phyloP scores from a whole-genome alignment of 2,888 invertebrate species.

The Apotomis capreana region DNA sequence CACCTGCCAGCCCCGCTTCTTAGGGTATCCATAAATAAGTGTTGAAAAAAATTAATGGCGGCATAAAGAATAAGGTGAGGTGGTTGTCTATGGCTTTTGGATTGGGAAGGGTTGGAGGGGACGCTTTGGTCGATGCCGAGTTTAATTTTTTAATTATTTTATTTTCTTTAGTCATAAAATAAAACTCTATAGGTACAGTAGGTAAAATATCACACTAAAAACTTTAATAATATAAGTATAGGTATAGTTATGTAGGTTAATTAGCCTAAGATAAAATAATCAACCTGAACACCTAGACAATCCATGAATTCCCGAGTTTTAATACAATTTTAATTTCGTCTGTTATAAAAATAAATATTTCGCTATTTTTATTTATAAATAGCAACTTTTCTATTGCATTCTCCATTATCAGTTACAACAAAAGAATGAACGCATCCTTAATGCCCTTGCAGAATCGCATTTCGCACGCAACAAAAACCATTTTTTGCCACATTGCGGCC shows the following conservation, averaged over 20 bases:
- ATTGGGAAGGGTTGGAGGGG: constrained; percentile 37
- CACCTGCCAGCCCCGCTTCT: constrained; percentile 76
- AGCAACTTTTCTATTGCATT: constrained; percentile 47
- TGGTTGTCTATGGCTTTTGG: constrained; percentile 63
- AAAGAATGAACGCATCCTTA: constrained; percentile 63
- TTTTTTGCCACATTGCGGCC: constrained; percentile 74
- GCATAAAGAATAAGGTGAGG: constrained; percentile 76
- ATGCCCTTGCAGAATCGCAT: constrained; percentile 70
- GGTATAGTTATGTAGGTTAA: not conserved
- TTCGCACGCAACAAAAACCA: constrained; percentile 67
- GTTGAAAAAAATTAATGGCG: constrained; percentile 73
- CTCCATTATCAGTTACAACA: constrained; percentile 64
- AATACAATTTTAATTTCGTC: too few relatives aligned
- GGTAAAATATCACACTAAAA: not conserved
- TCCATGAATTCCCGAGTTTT: not conserved
- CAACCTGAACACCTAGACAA: too few relatives aligned
- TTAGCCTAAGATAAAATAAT: too few relatives aligned
- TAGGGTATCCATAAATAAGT: constrained; percentile 75
- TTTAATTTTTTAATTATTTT: constrained; percentile 7
- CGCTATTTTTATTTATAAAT: constrained; percentile 1
- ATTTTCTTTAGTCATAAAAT: not conserved
- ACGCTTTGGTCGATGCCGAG: constrained; percentile 62
- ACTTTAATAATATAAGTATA: too few relatives aligned
- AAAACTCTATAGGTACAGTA: too few relatives aligned
- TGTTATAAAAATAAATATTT: too few relatives aligned